A percentile compares a stretch with the other conserved stretches of the same genome.
Conservation (phyloP, 1,140 invertebrate species). For the Papilio helenus region DNA sequence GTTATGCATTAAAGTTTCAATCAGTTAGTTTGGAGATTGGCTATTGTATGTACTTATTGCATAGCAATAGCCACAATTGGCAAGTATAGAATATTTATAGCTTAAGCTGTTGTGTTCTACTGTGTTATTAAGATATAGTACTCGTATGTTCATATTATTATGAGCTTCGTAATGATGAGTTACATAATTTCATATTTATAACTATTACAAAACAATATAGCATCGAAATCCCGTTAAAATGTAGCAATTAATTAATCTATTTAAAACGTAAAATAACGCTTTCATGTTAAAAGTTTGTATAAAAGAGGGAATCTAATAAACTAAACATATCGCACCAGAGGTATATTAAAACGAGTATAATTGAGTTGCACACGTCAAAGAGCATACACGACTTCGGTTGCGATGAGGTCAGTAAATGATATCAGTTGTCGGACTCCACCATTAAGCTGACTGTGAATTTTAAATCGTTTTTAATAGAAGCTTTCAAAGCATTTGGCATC, state of each 20-base stretch:
- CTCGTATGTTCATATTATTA: no score
- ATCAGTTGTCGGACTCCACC: conserved; percentile 57
- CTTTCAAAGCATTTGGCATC: conserved; percentile 52
- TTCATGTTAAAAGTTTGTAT: not conserved
- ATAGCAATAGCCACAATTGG: no score
- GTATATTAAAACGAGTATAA: conserved; percentile 16
- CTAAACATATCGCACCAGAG: not conserved
- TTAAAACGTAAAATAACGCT: not conserved
- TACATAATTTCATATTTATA: no score
- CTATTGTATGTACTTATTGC: not conserved
- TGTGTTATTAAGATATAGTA: no score
- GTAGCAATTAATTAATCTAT: no score
- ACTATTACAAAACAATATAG: no score
- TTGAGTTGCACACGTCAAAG: conserved; percentile 56
- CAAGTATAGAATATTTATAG: no score
- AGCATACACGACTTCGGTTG: conserved; percentile 58
- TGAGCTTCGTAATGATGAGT: no score
- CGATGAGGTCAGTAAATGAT: conserved; percentile 75
- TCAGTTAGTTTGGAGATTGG: conserved; percentile 38
- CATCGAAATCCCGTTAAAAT: no score
- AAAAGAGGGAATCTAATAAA: not conserved
- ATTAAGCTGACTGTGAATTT: conserved; percentile 79
- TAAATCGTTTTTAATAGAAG: conserved; percentile 79
- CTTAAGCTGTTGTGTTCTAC: no score
- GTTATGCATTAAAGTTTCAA: conserved; percentile 41